Percentiles rank a stretch among this genome's conserved stretches.
Evolutionary conservation across 2,113 vertebrate species (phyloP).

Genomic region (Charina bottae): DNA sequence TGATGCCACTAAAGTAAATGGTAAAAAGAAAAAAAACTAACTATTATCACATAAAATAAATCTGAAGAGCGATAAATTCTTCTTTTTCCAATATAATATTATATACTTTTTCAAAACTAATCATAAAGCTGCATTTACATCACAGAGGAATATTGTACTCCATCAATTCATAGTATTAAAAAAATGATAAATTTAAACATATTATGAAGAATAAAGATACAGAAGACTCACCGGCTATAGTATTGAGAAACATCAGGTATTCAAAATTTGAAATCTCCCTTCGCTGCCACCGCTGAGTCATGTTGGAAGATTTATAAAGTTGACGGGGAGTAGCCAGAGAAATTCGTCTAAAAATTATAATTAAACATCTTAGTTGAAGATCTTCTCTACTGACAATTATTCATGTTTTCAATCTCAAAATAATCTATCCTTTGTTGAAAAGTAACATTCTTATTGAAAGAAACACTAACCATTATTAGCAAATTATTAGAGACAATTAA

Average conservation of each 20-base stretch:
- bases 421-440: slow-evolving; percentile 48
- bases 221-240: slow-evolving; percentile 88
- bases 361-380: slow-evolving; percentile 46
- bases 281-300: slow-evolving; percentile 99
- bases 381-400: slow-evolving; percentile 49
- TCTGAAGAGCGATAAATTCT: slow-evolving; percentile 59
- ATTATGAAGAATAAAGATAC: slow-evolving; percentile 57
- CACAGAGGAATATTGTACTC: slow-evolving; percentile 62
- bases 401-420: slow-evolving; percentile 50
- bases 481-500: slow-evolving; percentile 30
- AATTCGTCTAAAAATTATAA: slow-evolving; percentile 84
- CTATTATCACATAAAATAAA: slow-evolving; percentile 69
- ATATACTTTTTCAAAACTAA: slow-evolving; percentile 60
- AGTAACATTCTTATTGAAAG: slow-evolving; percentile 37
- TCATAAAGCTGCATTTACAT: slow-evolving; percentile 60
- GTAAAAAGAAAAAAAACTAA: slow-evolving; percentile 68
- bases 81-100: slow-evolving; percentile 65
- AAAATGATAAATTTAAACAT: slow-evolving; percentile 69
- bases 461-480: neutral
- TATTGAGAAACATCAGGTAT: slow-evolving; percentile 99
- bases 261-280: slow-evolving; percentile 99
- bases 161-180: slow-evolving; percentile 50
- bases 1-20: slow-evolving; percentile 80
- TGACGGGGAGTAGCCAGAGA: slow-evolving; percentile 94
- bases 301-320: slow-evolving; percentile 99